These are phyloP conservation scores for Paguma larvata DNA, from an alignment of 2,797 vertebrate species.

Conservation along the genomic window DNA sequence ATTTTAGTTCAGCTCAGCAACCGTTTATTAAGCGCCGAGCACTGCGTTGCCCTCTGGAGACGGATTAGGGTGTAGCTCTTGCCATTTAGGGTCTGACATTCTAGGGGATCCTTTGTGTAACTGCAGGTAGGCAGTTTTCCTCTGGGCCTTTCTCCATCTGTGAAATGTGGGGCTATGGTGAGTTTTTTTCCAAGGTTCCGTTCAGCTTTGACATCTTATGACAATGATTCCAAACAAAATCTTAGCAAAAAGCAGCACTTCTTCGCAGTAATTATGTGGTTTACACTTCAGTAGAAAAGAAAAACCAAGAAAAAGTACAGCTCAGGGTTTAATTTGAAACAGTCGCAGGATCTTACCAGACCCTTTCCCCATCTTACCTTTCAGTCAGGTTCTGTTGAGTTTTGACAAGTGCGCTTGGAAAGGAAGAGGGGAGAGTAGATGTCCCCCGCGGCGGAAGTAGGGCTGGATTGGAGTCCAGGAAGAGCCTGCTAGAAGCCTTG, in stretches of 20 bases:
- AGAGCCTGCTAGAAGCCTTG: background rate
- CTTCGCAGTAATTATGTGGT: background rate
- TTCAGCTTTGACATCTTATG: conserved; percentile 34
- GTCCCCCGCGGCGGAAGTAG: background rate
- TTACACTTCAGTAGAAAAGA: conserved; percentile 15
- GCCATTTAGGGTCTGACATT: background rate
- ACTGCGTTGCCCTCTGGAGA: background rate
- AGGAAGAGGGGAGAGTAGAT: background rate
- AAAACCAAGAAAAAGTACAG: background rate
- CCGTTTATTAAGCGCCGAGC: background rate
- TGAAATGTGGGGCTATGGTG: background rate
- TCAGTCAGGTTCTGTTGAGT: background rate
- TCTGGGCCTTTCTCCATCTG: conserved; percentile 14
- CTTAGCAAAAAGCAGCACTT: background rate
- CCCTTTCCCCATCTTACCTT: background rate
- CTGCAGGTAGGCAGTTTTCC: background rate
- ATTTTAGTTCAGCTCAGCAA: background rate
- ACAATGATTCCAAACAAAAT: conserved; percentile 39
- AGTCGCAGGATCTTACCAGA: background rate
- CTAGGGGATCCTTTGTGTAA: background rate
- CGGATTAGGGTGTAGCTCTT: background rate
- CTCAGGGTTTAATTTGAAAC: background rate
- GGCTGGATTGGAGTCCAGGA: background rate
- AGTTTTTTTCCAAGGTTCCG: conserved; percentile 52
- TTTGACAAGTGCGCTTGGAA: background rate